Conservation (phyloP, 1,140 invertebrate genomes). For the Conopomorpha cramerella region DNA sequence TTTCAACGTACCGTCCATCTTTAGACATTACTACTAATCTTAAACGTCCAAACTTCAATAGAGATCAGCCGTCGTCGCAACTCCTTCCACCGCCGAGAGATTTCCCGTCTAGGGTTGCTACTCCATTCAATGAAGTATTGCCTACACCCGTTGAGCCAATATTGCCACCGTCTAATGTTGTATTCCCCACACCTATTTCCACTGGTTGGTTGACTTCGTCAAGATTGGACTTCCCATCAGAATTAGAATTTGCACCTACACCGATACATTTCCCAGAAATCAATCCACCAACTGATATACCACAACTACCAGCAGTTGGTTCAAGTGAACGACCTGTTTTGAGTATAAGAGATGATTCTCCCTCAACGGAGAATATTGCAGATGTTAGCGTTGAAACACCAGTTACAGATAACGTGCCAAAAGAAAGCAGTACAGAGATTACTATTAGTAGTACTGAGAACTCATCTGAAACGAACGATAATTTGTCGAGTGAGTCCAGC, state of each 20-base stretch:
- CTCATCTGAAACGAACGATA: no score
- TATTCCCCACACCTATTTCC: slow-evolving; percentile 42
- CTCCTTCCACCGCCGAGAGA: slow-evolving; percentile 39
- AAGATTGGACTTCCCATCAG: slow-evolving; percentile 38
- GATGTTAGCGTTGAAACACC: slow-evolving; percentile 17
- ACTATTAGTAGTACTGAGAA: no score
- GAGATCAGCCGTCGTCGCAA: slow-evolving; percentile 37
- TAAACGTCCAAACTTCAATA: slow-evolving; percentile 32
- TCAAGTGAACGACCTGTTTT: slow-evolving; percentile 21
- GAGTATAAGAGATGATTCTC: slow-evolving; percentile 22
- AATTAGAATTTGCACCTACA: slow-evolving; percentile 34
- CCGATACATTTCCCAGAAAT: slow-evolving; percentile 23
- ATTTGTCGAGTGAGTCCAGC: slow-evolving; percentile 20
- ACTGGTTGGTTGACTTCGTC: slow-evolving; percentile 47
- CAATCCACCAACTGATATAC: slow-evolving; percentile 10
- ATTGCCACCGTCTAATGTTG: slow-evolving; percentile 19
- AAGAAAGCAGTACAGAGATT: slow-evolving; percentile 12
- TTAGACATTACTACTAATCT: slow-evolving; percentile 42
- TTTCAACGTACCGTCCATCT: slow-evolving; percentile 21
- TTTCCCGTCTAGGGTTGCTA: slow-evolving; percentile 17
- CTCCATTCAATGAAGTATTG: slow-evolving; percentile 13
- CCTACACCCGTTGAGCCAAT: slow-evolving; percentile 10
- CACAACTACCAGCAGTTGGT: slow-evolving; percentile 16
- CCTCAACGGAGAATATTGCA: slow-evolving; percentile 22
- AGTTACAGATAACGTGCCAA: slow-evolving; percentile 8